phyloP scores from a whole-genome alignment of 2,888 invertebrate genomes.

The Drosophila testacea region DNA sequence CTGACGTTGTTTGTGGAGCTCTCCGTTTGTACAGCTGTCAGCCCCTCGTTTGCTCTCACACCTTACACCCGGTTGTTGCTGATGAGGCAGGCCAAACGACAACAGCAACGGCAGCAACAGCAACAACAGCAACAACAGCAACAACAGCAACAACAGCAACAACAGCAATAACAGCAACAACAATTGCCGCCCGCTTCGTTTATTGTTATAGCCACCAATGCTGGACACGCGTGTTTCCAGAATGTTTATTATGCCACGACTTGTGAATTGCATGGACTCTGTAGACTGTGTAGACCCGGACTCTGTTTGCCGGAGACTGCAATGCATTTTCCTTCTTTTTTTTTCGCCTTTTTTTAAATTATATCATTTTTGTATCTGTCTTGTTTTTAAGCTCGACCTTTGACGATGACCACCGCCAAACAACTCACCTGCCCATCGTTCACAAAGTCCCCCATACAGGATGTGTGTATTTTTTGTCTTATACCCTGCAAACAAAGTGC shows the following conservation, averaged over 20 bases:
- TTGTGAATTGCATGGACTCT: slow-evolving; percentile 39
- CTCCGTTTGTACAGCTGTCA: slow-evolving; percentile 75
- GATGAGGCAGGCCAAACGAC: slow-evolving; percentile 24
- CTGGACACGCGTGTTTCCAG: slow-evolving; percentile 52
- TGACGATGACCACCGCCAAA: slow-evolving; percentile 49
- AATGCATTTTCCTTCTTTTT: slow-evolving; percentile 24
- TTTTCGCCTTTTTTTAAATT: not conserved
- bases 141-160: slow-evolving; percentile 16
- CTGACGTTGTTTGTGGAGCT: slow-evolving; percentile 73
- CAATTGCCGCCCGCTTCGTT: slow-evolving; percentile 47
- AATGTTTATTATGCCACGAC: slow-evolving; percentile 61
- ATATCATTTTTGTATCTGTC: slow-evolving; percentile 13
- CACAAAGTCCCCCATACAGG: not conserved
- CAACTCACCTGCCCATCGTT: slow-evolving; percentile 60
- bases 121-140: slow-evolving; percentile 20
- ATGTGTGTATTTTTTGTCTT: slow-evolving; percentile 5
- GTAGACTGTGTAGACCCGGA: slow-evolving; percentile 16
- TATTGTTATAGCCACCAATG: slow-evolving; percentile 53
- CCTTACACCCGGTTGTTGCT: slow-evolving; percentile 15
- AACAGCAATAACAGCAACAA: slow-evolving; percentile 28
- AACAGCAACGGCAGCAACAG: slow-evolving; percentile 5
- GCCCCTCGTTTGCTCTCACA: slow-evolving; percentile 59
- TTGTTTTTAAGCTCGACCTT: slow-evolving; percentile 29
- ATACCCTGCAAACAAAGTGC: slow-evolving; percentile 18
- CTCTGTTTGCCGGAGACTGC: slow-evolving; percentile 8